Percentiles rank a stretch among this genome's conserved stretches.
phyloP scores from a whole-genome alignment of 2,797 vertebrate genomes.

The Diglossa cyanea region DNA sequence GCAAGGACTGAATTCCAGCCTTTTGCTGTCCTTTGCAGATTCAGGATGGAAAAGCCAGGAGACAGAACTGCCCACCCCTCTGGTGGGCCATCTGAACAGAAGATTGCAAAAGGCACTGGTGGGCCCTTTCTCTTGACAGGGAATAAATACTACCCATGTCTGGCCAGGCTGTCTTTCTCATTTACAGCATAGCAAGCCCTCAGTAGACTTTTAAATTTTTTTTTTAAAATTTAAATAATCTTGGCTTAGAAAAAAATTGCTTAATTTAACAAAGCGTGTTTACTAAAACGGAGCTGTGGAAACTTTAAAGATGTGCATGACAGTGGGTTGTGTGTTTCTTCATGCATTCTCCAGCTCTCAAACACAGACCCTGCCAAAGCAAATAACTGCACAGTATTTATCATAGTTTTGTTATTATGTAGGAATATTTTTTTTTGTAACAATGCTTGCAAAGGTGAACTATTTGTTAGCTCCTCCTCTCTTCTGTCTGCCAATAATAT shows the following conservation, averaged over 20 bases:
- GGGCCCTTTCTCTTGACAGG: neutral
- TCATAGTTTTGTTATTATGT: constrained; percentile 53
- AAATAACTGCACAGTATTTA: constrained; percentile 66
- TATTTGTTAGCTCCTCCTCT: constrained; percentile 17
- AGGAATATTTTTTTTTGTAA: constrained; percentile 55
- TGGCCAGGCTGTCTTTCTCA: neutral
- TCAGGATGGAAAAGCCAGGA: neutral
- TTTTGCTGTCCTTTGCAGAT: neutral
- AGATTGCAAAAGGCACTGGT: neutral
- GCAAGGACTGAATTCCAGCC: neutral
- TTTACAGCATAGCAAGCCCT: constrained; percentile 11
- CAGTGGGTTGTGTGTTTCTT: constrained; percentile 55
- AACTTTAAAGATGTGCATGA: constrained; percentile 41
- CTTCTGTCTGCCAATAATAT: neutral
- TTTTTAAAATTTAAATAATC: neutral
- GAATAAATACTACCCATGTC: neutral
- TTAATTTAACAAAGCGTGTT: constrained; percentile 29
- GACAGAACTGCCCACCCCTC: neutral
- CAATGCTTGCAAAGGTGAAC: constrained; percentile 32
- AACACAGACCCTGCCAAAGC: constrained; percentile 50
- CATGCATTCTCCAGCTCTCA: constrained; percentile 50
- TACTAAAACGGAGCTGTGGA: constrained; percentile 25
- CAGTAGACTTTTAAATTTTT: neutral
- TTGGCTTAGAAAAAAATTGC: constrained; percentile 21
- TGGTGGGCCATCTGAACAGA: neutral